A percentile compares a stretch with the other conserved stretches of the same genome.
Conservation (phyloP, 2,113 vertebrate genomes). For the Clarias gariepinus region DNA sequence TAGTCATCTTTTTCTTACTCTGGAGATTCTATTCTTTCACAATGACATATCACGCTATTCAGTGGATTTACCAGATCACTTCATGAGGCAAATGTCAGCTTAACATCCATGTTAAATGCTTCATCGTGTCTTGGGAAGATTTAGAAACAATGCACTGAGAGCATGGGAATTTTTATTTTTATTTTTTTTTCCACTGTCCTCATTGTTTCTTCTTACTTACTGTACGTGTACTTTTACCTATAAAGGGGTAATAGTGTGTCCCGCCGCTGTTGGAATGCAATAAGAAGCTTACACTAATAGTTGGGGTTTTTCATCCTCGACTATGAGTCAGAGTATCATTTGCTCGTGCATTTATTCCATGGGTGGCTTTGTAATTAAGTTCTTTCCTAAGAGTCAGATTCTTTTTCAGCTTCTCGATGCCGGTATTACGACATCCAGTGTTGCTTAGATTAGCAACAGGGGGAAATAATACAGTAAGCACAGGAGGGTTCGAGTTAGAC, state of each 20-base stretch:
- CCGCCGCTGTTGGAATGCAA: constrained; percentile 57
- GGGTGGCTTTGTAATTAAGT: constrained; percentile 18
- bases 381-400: constrained; percentile 37
- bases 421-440: neutral
- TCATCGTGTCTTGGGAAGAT: neutral
- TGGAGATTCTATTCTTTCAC: constrained; percentile 30
- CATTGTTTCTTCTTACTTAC: neutral
- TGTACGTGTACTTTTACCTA: neutral
- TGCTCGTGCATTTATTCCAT: constrained; percentile 46
- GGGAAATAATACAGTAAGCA: neutral
- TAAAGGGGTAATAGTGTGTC: neutral
- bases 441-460: neutral
- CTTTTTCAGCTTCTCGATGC: constrained; percentile 16
- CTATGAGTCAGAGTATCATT: constrained; percentile 31
- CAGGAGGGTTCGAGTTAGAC: neutral
- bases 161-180: neutral
- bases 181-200: neutral
- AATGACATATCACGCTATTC: constrained; percentile 6
- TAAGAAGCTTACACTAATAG: constrained; percentile 65
- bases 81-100: neutral
- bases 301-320: constrained; percentile 50
- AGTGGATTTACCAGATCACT: constrained; percentile 1
- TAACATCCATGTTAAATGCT: neutral
- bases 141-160: neutral
- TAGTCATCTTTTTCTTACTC: constrained; percentile 14